Evolutionary conservation across 2,888 invertebrate species (phyloP).

Genomic region (Rhingia campestris): DNA sequence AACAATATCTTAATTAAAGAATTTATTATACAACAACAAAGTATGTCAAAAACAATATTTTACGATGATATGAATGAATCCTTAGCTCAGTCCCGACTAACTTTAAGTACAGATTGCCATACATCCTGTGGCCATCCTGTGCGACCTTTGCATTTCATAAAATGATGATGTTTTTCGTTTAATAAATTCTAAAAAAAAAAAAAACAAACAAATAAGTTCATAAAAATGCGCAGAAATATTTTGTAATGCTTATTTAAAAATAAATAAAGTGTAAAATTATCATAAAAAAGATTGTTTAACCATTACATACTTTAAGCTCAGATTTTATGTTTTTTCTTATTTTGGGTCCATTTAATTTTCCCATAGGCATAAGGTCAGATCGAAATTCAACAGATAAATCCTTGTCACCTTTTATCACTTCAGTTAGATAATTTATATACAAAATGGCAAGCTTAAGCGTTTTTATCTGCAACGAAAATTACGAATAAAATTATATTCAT

Average conservation of each 20-base stretch:
- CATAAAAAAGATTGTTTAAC: not conserved
- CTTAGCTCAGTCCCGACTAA: constrained; percentile 33
- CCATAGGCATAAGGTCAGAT: constrained; percentile 89
- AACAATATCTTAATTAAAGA: not conserved
- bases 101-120: constrained; percentile 91
- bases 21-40: not conserved
- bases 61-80: constrained; percentile 16
- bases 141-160: constrained; percentile 86
- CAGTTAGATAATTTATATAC: constrained; percentile 95
- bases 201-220: constrained; percentile 11
- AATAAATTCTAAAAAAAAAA: constrained; percentile 47
- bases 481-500: constrained; percentile 18
- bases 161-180: constrained; percentile 49
- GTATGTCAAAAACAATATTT: constrained; percentile 32
- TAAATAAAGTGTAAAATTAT: not conserved
- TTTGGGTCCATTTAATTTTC: constrained; percentile 80
- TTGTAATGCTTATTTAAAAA: not conserved
- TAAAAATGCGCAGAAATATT: not conserved
- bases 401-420: constrained; percentile 93
- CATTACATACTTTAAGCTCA: constrained; percentile 77
- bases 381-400: constrained; percentile 92
- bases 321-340: constrained; percentile 78
- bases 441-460: constrained; percentile 95
- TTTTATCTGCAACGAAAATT: constrained; percentile 88
- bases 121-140: constrained; percentile 99